These are phyloP conservation scores for Ammodytes marinus DNA, from an alignment of 2,113 vertebrate genomes.

Conservation along the genomic window DNA sequence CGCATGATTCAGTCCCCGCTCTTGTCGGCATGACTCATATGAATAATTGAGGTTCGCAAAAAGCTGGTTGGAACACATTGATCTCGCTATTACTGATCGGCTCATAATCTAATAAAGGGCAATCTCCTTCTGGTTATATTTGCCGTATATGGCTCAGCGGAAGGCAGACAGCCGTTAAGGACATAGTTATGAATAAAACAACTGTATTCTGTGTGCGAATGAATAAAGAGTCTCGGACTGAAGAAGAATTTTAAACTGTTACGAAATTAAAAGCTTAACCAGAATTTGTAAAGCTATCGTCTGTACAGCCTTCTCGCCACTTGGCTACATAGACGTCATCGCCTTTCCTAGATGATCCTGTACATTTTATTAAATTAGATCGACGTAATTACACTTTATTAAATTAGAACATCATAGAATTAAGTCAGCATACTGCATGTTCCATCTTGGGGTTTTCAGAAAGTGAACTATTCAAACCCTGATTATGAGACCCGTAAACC, in stretches of 20 bases:
- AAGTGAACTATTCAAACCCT: neutral
- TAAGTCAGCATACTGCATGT: too few relatives aligned
- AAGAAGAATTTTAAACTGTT: too few relatives aligned
- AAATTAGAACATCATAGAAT: neutral
- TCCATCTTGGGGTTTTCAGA: neutral
- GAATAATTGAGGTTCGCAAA: neutral
- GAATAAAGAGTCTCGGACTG: too few relatives aligned
- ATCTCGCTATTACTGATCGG: constrained; percentile 11
- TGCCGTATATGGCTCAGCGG: neutral
- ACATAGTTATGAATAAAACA: neutral
- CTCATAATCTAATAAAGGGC: neutral
- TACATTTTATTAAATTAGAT: too few relatives aligned
- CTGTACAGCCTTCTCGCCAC: neutral
- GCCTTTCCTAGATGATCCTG: neutral
- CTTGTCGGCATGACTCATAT: neutral
- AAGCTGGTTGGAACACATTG: neutral
- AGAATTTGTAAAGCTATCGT: too few relatives aligned
- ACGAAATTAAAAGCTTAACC: too few relatives aligned
- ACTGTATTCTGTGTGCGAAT: too few relatives aligned
- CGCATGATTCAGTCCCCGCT: neutral
- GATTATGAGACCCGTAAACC: neutral
- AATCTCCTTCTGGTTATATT: neutral
- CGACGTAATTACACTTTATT: neutral
- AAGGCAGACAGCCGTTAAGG: neutral
- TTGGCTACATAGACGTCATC: neutral